These are phyloP conservation scores for Telmatochromis brachygnathus DNA, from an alignment of 2,113 vertebrate genomes.

Conservation along the genomic window DNA sequence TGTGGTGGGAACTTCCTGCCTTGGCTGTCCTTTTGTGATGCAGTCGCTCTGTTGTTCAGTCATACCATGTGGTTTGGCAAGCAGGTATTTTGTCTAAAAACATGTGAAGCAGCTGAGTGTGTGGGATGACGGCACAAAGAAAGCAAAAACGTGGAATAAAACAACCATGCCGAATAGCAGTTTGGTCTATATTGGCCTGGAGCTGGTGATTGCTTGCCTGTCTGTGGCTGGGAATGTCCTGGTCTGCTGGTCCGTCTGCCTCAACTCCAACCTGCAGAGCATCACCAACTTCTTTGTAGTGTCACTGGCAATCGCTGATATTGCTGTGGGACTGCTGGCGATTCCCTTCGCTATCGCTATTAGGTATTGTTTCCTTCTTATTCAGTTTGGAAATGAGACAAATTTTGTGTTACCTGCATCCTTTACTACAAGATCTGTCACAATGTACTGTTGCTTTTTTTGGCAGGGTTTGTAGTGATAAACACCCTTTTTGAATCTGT, in stretches of 20 bases:
- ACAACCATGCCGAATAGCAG: slow-evolving; percentile 71
- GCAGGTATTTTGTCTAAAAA: slow-evolving; percentile 3
- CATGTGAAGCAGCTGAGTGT: neutral
- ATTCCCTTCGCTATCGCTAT: slow-evolving; percentile 90
- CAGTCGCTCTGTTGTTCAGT: neutral
- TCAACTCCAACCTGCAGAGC: slow-evolving; percentile 94
- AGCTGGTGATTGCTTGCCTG: slow-evolving; percentile 85
- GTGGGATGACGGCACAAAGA: slow-evolving; percentile 39
- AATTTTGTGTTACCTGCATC: neutral
- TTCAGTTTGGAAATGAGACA: neutral
- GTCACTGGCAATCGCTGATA: slow-evolving; percentile 89
- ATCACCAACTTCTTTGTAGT: slow-evolving; percentile 97
- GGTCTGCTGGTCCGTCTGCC: slow-evolving; percentile 91
- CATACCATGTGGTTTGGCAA: neutral
- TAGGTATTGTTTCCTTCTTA: slow-evolving; percentile 21
- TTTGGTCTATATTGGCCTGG: slow-evolving; percentile 80
- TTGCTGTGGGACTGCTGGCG: slow-evolving; percentile 89
- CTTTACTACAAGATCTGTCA: neutral
- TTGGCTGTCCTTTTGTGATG: neutral
- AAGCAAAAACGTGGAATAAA: neutral
- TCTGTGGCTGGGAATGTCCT: slow-evolving; percentile 89
- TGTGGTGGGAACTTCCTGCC: slow-evolving; percentile 26
- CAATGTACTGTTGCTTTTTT: neutral
- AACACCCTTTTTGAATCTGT: neutral
- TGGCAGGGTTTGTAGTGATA: neutral